Evolutionary conservation across 2,113 vertebrate species (phyloP).

Genomic region (Quiscalus mexicanus): DNA sequence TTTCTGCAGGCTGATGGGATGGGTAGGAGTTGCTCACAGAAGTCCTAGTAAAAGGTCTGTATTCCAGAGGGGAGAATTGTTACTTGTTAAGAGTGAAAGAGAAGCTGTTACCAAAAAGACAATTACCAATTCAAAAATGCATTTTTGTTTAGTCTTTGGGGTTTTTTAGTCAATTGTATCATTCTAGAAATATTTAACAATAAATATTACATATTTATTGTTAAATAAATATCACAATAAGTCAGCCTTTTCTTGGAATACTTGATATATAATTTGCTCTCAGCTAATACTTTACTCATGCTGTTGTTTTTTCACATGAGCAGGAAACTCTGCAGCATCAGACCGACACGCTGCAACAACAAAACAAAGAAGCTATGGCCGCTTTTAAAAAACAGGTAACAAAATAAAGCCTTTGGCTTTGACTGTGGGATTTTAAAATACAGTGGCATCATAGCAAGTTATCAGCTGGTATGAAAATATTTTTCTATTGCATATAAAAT

Average conservation of each 20-base stretch:
- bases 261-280: not conserved
- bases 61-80: not conserved
- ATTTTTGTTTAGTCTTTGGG: not conserved
- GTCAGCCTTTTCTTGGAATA: not conserved
- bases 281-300: not conserved
- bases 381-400: constrained; percentile 87
- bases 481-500: not conserved
- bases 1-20: not conserved
- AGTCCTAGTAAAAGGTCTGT: not conserved
- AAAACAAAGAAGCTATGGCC: constrained; percentile 81
- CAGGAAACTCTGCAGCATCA: constrained; percentile 83
- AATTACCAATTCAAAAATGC: not conserved
- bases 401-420: not conserved
- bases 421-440: not conserved
- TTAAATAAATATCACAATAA: not conserved
- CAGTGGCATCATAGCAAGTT: not conserved
- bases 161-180: not conserved
- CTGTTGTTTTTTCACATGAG: not conserved
- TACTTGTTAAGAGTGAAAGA: not conserved
- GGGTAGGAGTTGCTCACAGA: not conserved
- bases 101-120: not conserved
- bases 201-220: no score
- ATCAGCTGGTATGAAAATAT: not conserved
- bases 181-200: not conserved
- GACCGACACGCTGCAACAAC: constrained; percentile 72